Conservation (phyloP, 2,888 invertebrate species). For the Chymomyza caudatula region DNA sequence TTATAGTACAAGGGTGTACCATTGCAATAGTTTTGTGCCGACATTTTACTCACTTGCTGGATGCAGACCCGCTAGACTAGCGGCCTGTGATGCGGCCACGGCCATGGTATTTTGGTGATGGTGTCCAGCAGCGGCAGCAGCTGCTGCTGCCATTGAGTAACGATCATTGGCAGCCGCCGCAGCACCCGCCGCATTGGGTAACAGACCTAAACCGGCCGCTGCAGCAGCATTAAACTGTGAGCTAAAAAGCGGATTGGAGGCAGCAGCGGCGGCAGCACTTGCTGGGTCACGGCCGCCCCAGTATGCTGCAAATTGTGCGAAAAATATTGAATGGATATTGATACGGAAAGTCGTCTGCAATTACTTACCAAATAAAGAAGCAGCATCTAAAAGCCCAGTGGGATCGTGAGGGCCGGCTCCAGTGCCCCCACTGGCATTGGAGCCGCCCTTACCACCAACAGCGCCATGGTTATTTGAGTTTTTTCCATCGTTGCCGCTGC, state of each 20-base stretch:
- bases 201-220: conserved; percentile 75
- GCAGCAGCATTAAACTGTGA: conserved; percentile 78
- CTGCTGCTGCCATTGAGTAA: conserved; percentile 77
- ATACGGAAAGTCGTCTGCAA: neutral
- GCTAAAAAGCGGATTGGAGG: conserved; percentile 77
- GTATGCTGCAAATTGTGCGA: conserved; percentile 81
- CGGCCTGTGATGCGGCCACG: conserved; percentile 91
- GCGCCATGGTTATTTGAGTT: conserved; percentile 77
- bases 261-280: conserved; percentile 77
- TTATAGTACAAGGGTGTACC: too few relatives aligned
- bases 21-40: conserved; percentile 37
- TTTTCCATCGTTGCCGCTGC: conserved; percentile 75
- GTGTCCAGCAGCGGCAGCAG: conserved; percentile 78
- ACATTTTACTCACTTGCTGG: conserved; percentile 82
- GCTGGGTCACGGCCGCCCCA: conserved; percentile 86
- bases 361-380: conserved; percentile 84
- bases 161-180: conserved; percentile 78
- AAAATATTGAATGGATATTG: neutral
- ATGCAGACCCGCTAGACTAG: conserved; percentile 86
- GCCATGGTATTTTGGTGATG: conserved; percentile 86
- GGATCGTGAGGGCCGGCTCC: conserved; percentile 79
- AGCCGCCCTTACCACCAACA: conserved; percentile 76
- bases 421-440: conserved; percentile 76
- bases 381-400: conserved; percentile 88
- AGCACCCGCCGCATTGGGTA: conserved; percentile 77